Percentiles rank a stretch among this genome's conserved stretches.
These are phyloP conservation scores for Pyrgilauda ruficollis DNA, from an alignment of 2,113 vertebrate species.

Conservation along the genomic window DNA sequence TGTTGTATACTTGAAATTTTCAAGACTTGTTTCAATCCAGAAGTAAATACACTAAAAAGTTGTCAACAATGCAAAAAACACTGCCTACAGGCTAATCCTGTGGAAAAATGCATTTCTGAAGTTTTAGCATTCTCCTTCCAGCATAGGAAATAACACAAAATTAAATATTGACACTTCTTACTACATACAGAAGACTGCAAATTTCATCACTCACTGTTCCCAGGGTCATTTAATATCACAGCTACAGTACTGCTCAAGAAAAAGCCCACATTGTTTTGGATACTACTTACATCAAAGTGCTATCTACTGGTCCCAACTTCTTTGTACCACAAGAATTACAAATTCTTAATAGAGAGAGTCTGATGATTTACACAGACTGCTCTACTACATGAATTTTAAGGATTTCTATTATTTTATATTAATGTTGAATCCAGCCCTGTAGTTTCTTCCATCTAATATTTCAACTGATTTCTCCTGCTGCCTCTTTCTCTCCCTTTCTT, in stretches of 20 bases:
- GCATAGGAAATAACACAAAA: neutral
- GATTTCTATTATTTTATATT: neutral
- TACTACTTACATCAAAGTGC: neutral
- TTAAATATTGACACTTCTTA: neutral
- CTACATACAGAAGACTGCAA: neutral
- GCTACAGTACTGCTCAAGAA: neutral
- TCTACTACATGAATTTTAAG: neutral
- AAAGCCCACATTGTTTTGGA: neutral
- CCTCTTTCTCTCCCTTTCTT: neutral
- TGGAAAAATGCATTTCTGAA: neutral
- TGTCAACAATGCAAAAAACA: neutral
- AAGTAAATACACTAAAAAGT: neutral
- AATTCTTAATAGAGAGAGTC: neutral
- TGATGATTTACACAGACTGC: neutral
- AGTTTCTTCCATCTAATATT: neutral
- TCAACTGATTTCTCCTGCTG: neutral
- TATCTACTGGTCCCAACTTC: neutral
- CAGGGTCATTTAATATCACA: neutral
- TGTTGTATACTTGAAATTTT: neutral
- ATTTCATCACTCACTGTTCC: neutral
- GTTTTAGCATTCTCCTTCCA: neutral
- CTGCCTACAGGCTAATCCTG: neutral
- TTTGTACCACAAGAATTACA: neutral
- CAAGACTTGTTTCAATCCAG: neutral
- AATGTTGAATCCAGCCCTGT: neutral